phyloP scores from a whole-genome alignment of 2,888 invertebrate genomes.

The Caenorhabditis afra region DNA sequence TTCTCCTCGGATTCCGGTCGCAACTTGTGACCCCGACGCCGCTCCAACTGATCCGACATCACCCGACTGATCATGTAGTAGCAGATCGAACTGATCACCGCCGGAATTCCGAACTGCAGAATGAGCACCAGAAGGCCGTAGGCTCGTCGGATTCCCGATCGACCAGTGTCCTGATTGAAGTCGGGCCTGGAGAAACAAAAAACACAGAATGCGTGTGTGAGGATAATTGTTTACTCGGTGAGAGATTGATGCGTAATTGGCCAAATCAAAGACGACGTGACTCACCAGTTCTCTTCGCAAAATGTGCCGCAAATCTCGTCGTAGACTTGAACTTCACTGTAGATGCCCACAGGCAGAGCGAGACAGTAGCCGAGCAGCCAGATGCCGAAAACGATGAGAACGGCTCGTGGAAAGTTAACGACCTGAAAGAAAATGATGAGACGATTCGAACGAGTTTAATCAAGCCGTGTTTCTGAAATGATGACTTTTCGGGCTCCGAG shows the following conservation, averaged over 20 bases:
- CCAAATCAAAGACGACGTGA: conserved; percentile 33
- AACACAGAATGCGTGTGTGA: not conserved
- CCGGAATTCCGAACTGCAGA: conserved; percentile 79
- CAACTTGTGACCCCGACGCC: conserved; percentile 65
- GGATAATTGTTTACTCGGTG: not conserved
- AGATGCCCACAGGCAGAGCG: conserved; percentile 78
- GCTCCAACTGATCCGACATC: conserved; percentile 64
- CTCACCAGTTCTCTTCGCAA: conserved; percentile 79
- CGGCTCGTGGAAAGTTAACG: conserved; percentile 73
- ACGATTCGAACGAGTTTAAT: not conserved
- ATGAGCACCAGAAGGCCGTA: conserved; percentile 74
- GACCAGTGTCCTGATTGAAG: conserved; percentile 58
- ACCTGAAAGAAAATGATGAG: conserved; percentile 56
- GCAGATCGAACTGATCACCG: conserved; percentile 75
- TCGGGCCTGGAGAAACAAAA: conserved; percentile 72
- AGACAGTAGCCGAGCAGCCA: conserved; percentile 76
- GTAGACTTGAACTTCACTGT: conserved; percentile 70
- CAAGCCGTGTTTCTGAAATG: not conserved
- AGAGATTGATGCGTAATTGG: conserved; percentile 18
- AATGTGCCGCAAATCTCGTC: conserved; percentile 76
- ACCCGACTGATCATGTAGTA: conserved; percentile 68
- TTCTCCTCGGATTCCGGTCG: conserved; percentile 66
- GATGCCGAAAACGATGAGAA: conserved; percentile 71
- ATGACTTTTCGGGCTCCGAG: not conserved
- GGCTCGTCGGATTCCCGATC: conserved; percentile 59